A percentile compares a stretch with the other conserved stretches of the same genome.
Conservation (phyloP, 2,113 vertebrate genomes). For the Psittacus erithacus region DNA sequence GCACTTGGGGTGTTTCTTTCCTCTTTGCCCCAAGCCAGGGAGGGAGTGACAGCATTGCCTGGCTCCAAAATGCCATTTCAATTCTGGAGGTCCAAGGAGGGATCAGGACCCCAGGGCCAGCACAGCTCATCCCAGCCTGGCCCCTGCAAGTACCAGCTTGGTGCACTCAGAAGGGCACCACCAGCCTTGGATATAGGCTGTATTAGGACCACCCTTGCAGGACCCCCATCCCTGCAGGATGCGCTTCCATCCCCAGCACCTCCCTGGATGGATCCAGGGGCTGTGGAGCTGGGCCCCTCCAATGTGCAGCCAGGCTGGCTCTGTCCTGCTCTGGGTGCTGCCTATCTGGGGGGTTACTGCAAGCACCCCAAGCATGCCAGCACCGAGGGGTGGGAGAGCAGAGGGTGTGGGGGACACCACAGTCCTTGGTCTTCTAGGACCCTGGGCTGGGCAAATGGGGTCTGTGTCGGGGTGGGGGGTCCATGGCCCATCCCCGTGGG, state of each 20-base stretch:
- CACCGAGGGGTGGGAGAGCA: not conserved
- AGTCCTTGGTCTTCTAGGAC: not conserved
- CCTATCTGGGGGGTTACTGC: too few relatives aligned
- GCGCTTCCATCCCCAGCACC: not conserved
- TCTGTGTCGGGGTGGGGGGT: fast-evolving
- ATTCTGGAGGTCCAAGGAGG: not conserved
- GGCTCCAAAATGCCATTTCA: not conserved
- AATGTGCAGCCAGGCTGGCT: fast-evolving
- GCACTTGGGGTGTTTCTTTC: not conserved
- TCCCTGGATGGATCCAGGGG: not conserved
- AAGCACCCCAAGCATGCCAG: not conserved
- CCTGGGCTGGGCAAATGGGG: not conserved
- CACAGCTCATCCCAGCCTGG: fast-evolving
- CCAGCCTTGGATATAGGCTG: not conserved
- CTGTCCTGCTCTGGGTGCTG: not conserved
- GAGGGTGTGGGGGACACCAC: not conserved
- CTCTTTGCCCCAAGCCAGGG: not conserved
- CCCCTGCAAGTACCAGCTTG: too few relatives aligned
- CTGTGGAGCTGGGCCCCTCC: not conserved
- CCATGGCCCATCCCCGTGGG: not conserved
- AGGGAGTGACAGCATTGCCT: not conserved
- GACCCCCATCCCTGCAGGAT: not conserved
- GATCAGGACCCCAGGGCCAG: not conserved
- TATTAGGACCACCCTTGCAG: not conserved
- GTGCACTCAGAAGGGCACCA: not conserved